Base-by-base conservation (phyloP, 2,113 vertebrate species). In the Pelusios castaneus region DNA sequence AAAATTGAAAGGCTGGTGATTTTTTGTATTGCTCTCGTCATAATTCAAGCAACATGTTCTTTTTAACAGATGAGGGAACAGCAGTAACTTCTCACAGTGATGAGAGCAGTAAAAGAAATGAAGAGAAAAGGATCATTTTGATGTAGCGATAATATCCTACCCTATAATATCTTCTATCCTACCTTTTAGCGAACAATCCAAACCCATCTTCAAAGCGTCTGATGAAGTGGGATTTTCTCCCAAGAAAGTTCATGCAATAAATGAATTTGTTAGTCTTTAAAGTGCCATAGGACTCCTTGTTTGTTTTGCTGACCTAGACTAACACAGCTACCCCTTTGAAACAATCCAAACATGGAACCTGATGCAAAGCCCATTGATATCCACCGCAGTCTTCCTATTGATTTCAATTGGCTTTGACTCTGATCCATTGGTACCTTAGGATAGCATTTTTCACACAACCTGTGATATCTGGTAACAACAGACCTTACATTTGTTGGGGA, bases 401-500 rank as follows among this genome's bases (percentile, higher is more conserved):
- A 70, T 38, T 60, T 60, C n/a, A 70, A 9, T 70, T 38, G n/a
- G 19, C 67, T 38, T 70, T 70, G 67, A 8, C 38, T 70, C 67
- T 38, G 17, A 31, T 22, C 67, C 17, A 70, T 38, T 8, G 67
- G 10, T 73, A 41, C 10, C 70, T 3, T 1, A 79, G 49, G 43
- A 52, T 5, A 2, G 1, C 22, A 8, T 52, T 24, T 43, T 29
- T 87, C 38, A 25, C 10, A 9, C 3, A 2, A 34, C 8, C 76
- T 55, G 29, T 80, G 49, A 43, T 2, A 19, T 14, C 73, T 8
- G 19, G 1, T 4, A 54, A 29, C 0, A 1, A 73, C 34, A 75
- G 5, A 22, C 4, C 3, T n/a, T 83, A 22, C 52, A n/a, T 67
- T 63, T n/a, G 0, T 0, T 19, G 45, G 78, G 67, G 49, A 60